Evolutionary conservation across 1,140 invertebrate genomes (phyloP), one percentile per base, ranked within the genome.

Genomic region (Hycleus cichorii): DNA sequence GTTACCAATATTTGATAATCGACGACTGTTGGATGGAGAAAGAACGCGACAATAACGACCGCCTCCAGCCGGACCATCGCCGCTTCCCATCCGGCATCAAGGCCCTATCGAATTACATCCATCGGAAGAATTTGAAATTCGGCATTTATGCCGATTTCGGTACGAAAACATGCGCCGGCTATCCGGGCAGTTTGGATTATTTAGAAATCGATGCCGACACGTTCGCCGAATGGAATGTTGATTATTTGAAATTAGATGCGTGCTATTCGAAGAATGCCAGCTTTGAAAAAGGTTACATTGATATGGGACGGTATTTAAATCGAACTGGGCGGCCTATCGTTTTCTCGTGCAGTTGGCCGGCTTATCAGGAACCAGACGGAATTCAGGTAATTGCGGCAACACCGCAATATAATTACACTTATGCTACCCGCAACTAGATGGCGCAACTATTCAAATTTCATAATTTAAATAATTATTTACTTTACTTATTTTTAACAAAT

Each of bases 121-220:
- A 95, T 64, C 67, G 72, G 4, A 83, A 80, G 72, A 89, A 89
- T 0, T 73, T 95, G 9, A 93, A 93, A 74, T 87, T 95, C 68
- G 92, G 90, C 1, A 86, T 95, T 64, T 95, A 95, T 74, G 85
- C 88, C 71, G 91, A 95, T 71, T 92, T 86, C 76, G 93, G 93
- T 2, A 90, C 80, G 5, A 71, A 80, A 43, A 95, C 93, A 0
- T 95, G 93, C 64, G 83, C 78, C 0, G 90, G 90, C 0, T 95
- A 91, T 76, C 92, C 92, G 0, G 92, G 92, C 8, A 87, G 87
- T 59, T 74, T 89, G 7, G 82, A 83, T 25, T 80, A 89, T 65
- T 78, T 93, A 72, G 76, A 86, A 64, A 65, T 78, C n/a, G 92
- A 94, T 76, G 89, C 90, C 0, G 68, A 88, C 47, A 90, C 89